phyloP scores from a whole-genome alignment of 2,888 invertebrate species.

The Gastrophysa polygoni region DNA sequence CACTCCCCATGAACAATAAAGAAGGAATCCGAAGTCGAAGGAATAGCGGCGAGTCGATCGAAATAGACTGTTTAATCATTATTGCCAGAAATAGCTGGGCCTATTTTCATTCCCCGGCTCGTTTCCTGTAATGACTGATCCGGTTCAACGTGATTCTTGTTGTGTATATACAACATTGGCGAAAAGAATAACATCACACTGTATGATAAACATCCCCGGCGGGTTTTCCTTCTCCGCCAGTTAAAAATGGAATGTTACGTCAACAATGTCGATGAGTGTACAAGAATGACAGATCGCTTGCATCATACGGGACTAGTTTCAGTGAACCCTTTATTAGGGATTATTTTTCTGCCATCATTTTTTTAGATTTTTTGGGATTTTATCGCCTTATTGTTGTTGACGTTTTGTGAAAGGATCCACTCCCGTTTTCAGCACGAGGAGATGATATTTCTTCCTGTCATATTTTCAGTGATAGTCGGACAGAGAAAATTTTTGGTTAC shows the following conservation, averaged over 20 bases:
- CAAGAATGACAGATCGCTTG: no score
- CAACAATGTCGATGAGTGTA: background rate
- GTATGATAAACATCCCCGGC: background rate
- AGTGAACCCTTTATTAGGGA: no score
- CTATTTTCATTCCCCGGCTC: conserved; percentile 2
- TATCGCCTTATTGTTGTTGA: no score
- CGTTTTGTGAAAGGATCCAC: no score
- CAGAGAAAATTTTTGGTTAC: no score
- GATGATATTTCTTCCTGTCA: no score
- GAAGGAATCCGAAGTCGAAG: background rate
- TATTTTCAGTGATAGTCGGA: no score
- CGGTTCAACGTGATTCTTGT: conserved; percentile 8
- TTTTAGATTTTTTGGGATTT: no score
- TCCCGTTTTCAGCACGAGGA: no score
- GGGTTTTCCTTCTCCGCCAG: conserved; percentile 3
- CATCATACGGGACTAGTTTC: no score
- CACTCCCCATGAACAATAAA: background rate
- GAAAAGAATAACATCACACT: conserved; percentile 3
- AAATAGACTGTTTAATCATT: conserved; percentile 9
- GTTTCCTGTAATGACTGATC: conserved; percentile 16
- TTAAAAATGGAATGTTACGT: conserved; percentile 2
- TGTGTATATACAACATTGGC: background rate
- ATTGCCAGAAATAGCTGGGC: conserved; percentile 7
- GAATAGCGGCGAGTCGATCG: background rate
- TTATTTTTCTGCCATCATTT: no score